These are phyloP conservation scores for Alviniconcha marisindica DNA, from an alignment of 1,140 invertebrate genomes.

Conservation along the genomic window DNA sequence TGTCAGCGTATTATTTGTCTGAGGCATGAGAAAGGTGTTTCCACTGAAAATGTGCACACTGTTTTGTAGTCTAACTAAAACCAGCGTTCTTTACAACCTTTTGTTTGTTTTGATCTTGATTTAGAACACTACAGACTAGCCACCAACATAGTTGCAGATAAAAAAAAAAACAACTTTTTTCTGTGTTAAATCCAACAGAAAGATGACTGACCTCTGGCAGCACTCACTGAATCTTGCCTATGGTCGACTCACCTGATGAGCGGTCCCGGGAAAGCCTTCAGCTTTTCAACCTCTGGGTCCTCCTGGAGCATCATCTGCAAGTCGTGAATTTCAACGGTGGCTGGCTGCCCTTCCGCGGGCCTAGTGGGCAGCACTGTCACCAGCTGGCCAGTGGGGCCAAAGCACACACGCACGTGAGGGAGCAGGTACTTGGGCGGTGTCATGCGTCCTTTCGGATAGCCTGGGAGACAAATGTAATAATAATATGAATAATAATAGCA, in stretches of 20 bases:
- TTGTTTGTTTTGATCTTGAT: too few species aligned
- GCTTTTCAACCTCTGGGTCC: conserved; percentile 79
- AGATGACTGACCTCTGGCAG: too few species aligned
- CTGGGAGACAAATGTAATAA: conserved; percentile 15
- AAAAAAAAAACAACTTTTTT: too few species aligned
- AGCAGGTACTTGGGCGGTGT: conserved; percentile 88
- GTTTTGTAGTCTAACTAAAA: too few species aligned
- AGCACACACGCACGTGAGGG: conserved; percentile 82
- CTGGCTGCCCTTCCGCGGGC: conserved; percentile 85
- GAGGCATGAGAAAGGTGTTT: too few species aligned
- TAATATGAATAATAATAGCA: not conserved
- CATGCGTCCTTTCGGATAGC: conserved; percentile 76
- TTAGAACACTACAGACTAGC: too few species aligned
- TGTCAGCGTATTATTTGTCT: too few species aligned
- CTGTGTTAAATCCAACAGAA: too few species aligned
- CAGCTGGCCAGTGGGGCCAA: conserved; percentile 83
- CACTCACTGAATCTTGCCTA: too few species aligned
- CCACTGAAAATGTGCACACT: too few species aligned
- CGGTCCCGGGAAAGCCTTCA: conserved; percentile 86
- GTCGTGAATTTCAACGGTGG: conserved; percentile 84
- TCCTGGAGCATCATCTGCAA: conserved; percentile 77
- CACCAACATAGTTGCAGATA: too few species aligned
- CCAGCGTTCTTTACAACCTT: too few species aligned
- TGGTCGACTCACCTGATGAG: conserved; percentile 84
- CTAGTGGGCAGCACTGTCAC: conserved; percentile 84